These are phyloP conservation scores for Rhynchotus rufescens DNA, from an alignment of 2,797 vertebrate genomes.

Conservation along the genomic window DNA sequence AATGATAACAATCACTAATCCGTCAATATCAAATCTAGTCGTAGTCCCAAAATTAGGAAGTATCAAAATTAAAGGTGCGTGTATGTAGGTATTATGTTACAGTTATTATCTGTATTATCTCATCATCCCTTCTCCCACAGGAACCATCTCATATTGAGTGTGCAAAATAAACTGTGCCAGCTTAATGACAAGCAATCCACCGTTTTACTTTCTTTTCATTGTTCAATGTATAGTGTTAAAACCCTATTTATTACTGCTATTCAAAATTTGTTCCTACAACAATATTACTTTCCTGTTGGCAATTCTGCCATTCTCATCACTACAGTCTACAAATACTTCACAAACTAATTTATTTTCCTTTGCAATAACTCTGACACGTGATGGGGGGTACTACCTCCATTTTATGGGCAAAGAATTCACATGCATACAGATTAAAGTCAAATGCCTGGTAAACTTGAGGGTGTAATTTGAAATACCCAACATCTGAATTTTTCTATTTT, in stretches of 20 bases:
- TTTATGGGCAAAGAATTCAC: neutral
- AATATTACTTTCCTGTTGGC: neutral
- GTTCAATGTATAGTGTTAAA: neutral
- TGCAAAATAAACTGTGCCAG: neutral
- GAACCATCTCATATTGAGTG: neutral
- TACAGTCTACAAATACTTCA: neutral
- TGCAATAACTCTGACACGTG: neutral
- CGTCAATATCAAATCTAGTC: neutral
- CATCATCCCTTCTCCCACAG: neutral
- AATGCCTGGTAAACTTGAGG: neutral
- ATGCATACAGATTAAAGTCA: neutral
- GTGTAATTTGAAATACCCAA: neutral
- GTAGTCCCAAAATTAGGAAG: neutral
- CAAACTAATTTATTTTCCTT: neutral
- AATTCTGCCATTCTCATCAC: neutral
- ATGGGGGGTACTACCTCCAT: neutral
- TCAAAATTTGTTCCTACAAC: neutral
- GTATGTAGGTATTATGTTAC: neutral
- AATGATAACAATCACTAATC: neutral
- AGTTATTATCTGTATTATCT: neutral
- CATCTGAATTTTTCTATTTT: neutral
- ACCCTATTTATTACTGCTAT: neutral
- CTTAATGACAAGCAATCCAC: neutral
- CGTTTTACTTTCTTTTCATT: conserved; percentile 9
- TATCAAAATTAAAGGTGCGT: neutral